A percentile compares a stretch with the other conserved stretches of the same genome.
These are phyloP conservation scores for Rattus norvegicus DNA, from an alignment of 2,113 vertebrate genomes.

Conservation along the genomic window GRCr8 NC_086019.1:235638001-235638500, in stretches of 20 bases:
- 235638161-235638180: background rate
- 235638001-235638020: background rate
- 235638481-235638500: slow-evolving; percentile 82
- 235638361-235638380: slow-evolving; percentile 21
- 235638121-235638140: background rate
- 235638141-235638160: background rate
- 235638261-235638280: slow-evolving; percentile 17
- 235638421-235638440: slow-evolving; percentile 76
- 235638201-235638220: slow-evolving; percentile 5
- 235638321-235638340: slow-evolving; percentile 39
- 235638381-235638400: slow-evolving; percentile 72
- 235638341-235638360: slow-evolving; percentile 24
- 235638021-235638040: background rate
- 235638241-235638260: background rate
- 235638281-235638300: slow-evolving; percentile 51
- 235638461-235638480: slow-evolving; percentile 71
- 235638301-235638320: background rate
- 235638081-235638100: background rate
- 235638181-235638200: background rate
- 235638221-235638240: slow-evolving; percentile 43
- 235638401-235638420: slow-evolving; percentile 80
- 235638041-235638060: background rate
- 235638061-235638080: background rate
- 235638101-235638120: background rate
- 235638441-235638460: slow-evolving; percentile 73